Base-by-base conservation (phyloP, 1,140 invertebrate genomes). In the Bemisia tabaci region DNA sequence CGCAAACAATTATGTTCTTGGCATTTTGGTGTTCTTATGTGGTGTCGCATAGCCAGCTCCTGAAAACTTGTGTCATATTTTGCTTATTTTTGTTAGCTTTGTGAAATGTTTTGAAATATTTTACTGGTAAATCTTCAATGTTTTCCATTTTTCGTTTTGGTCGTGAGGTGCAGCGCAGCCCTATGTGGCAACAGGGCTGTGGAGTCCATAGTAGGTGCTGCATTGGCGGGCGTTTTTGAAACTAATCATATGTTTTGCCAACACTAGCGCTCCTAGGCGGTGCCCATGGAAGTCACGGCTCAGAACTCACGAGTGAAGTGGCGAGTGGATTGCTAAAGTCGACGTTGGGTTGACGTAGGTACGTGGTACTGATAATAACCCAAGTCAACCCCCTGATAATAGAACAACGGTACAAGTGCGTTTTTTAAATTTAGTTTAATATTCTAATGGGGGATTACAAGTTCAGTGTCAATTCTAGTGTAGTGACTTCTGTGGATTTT, bases 371-470 rank as follows among this genome's bases (percentile, higher is more conserved):
- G 33, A 48, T 48, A 48, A 48, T 48, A 48, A 48, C n/a, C n/a
- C 33, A 48, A 48, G 33, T 48, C 17, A 48, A 48, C 33, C 33
- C 33, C 33, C 33, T 48, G 33, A 48, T 48, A 48, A 48, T 48
- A 48, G 17, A 48, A 48, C 5, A 48, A 48, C 33, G 17, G 17
- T 9, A 48, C 17, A 48, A 48, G 5, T 9, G 33, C 17, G 33
- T 48, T 5, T 48, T 48, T 48, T 48, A 17, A 9, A 17, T 48
- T 48, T 48, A 48, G 33, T 48, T 48, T 48, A 9, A 48, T 9
- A 9, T 64, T 68, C 76, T 78, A 73, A 80, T 80, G 78, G 79
- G 78, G 77, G 79, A 80, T 76, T 80, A 77, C 75, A 79, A 76
- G 73, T 73, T 79, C 70, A 76, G 75, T 72, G 73, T 72, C 62